Base-by-base conservation (phyloP, 2,888 invertebrate species). In the Endomychus coccineus region DNA sequence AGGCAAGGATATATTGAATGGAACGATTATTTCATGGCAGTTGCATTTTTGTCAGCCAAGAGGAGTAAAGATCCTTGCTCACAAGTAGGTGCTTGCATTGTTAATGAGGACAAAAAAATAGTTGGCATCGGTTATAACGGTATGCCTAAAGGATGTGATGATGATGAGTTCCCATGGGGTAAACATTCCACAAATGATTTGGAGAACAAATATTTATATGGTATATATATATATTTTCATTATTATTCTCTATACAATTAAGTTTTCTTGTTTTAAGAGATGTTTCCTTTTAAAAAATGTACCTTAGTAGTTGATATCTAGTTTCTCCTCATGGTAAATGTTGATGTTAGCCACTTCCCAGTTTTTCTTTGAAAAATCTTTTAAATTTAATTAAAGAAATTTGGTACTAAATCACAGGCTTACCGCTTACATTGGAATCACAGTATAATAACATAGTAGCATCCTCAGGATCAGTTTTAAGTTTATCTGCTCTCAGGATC, bases 41-140 rank as follows among this genome's bases (percentile, higher is more conserved):
- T 82, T 5, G 94, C 95, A 2, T 79, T 92, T 56, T 69, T 97
- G 15, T 83, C 92, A 1, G 86, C 94, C 0, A 84, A 89, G 69
- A 72, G 96, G 36, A 95, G 95, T 59, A 97, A 97, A 69, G 97
- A 97, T 69, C 96, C 96, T 0, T 70, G 69, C 34, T 83, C 84
- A 2, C 94, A 96, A 74, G 94, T 94, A 11, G 97, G 97, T 3
- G 94, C 95, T 4, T 95, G 95, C 58, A 84, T 97, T 52, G 91
- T 95, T 1, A 88, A 91, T 56, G 63, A 73, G 16, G 80, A 85
- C 1, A 88, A 90, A 27, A 82, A 80, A 63, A 87, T 98, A 54
- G 84, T 98, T 27, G 90, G 90, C 13, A 75, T 92, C 41, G 97
- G 97, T 42, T 98, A 97, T 59, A 98, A 98, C 73, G 96, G 97